Conservation (phyloP, 2,113 vertebrate genomes). For the Nanorana parkeri region DNA sequence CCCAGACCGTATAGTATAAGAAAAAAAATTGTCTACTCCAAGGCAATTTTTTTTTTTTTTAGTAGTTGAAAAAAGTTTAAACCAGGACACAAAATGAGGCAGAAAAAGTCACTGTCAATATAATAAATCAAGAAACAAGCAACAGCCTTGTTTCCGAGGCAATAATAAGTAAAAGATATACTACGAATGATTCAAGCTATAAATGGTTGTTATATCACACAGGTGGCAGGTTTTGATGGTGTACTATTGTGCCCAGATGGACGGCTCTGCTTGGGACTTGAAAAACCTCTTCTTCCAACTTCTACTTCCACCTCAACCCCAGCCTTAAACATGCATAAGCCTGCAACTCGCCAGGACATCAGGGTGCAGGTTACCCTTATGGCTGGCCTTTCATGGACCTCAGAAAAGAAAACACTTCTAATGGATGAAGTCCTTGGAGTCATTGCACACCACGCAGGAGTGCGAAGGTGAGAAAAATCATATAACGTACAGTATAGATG, state of each 20-base stretch:
- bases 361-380: slow-evolving; percentile 1
- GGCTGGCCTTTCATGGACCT: background rate
- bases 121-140: too few relatives aligned
- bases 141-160: too few relatives aligned
- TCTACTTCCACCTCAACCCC: slow-evolving; percentile 55
- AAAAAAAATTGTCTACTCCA: too few relatives aligned
- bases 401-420: slow-evolving; percentile 4
- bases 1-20: too few relatives aligned
- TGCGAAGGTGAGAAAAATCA: slow-evolving; percentile 29
- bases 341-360: background rate
- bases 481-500: background rate
- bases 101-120: too few relatives aligned
- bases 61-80: too few relatives aligned
- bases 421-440: slow-evolving; percentile 44
- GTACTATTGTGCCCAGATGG: slow-evolving; percentile 74
- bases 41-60: too few relatives aligned
- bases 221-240: slow-evolving; percentile 76
- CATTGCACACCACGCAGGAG: slow-evolving; percentile 41
- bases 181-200: too few relatives aligned
- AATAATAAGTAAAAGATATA: too few relatives aligned
- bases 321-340: background rate
- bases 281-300: background rate
- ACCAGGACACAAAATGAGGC: too few relatives aligned
- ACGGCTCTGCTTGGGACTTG: slow-evolving; percentile 68
- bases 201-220: background rate